Evolutionary conservation across 53 echinoderm and acorn worm species (phyloP).

Genomic region (Stichopus horrens): DNA sequence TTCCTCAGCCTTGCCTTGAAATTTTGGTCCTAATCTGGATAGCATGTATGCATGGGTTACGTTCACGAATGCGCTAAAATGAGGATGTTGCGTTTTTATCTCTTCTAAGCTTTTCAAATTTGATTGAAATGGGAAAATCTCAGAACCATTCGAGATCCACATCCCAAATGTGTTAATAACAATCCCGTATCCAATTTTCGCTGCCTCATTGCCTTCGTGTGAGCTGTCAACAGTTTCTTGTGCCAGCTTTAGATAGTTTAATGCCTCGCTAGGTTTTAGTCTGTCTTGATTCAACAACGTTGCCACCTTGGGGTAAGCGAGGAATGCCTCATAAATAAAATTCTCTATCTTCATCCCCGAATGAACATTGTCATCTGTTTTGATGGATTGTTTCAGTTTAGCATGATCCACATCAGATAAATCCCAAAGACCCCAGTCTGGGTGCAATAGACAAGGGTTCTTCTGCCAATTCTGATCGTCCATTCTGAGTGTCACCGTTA

Average conservation of each 20-base stretch:
- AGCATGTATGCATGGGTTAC: conserved; percentile 9
- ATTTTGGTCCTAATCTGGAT: conserved; percentile 10
- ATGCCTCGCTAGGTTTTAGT: not conserved
- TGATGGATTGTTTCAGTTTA: not conserved
- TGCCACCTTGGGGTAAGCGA: not conserved
- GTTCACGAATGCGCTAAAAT: not conserved
- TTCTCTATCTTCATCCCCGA: not conserved
- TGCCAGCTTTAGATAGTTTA: not conserved
- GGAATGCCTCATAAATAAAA: conserved; percentile 12
- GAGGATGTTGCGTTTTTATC: not conserved
- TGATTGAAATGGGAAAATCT: too few relatives aligned
- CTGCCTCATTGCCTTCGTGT: too few relatives aligned
- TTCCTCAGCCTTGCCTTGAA: too few relatives aligned
- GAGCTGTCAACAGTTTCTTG: not conserved
- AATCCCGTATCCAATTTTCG: conserved; percentile 11
- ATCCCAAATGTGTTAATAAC: conserved; percentile 1
- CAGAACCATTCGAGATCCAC: not conserved
- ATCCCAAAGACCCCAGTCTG: not conserved
- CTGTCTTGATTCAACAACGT: not conserved
- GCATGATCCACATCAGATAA: not conserved
- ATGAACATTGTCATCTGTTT: conserved; percentile 1
- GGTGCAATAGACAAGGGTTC: conserved; percentile 5
- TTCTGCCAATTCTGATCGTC: not conserved
- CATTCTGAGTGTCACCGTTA: too few relatives aligned
- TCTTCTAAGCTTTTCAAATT: too few relatives aligned